Percentiles rank a stretch among this genome's conserved stretches.
These are phyloP conservation scores for Bostrychus sinensis DNA, from an alignment of 2,113 vertebrate species.

Conservation along the genomic window DNA sequence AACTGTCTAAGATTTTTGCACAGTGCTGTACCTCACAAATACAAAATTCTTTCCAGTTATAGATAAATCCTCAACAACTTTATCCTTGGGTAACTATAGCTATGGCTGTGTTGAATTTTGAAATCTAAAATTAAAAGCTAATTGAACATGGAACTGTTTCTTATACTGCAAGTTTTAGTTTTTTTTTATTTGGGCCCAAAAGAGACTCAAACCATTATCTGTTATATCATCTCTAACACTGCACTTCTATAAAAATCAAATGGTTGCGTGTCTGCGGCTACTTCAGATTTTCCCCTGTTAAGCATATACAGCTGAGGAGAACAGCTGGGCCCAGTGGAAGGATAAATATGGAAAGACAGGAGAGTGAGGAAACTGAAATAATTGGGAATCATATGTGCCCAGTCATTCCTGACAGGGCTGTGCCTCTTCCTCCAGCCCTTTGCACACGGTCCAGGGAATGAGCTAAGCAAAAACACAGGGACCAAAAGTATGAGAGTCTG, in stretches of 20 bases:
- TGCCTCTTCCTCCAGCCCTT: conserved; percentile 46
- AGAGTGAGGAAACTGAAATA: conserved; percentile 37
- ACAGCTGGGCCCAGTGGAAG: conserved; percentile 1
- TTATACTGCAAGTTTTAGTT: neutral
- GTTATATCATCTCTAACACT: conserved; percentile 7
- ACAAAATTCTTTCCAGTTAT: too few species aligned
- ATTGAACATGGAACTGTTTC: too few species aligned
- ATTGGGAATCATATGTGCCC: conserved; percentile 44
- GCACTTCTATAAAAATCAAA: conserved; percentile 1
- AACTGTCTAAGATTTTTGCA: too few species aligned
- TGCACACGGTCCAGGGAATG: conserved; percentile 53
- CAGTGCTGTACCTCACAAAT: too few species aligned
- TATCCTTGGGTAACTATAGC: too few species aligned
- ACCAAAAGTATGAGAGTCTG: conserved; percentile 54
- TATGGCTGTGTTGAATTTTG: too few species aligned
- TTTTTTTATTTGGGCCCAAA: neutral
- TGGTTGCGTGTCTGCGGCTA: neutral
- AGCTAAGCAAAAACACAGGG: conserved; percentile 55
- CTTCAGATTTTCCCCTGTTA: conserved; percentile 5
- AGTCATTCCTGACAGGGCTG: conserved; percentile 56
- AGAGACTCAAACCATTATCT: neutral
- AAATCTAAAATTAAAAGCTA: too few species aligned
- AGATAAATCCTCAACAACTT: too few species aligned
- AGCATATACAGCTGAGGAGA: conserved; percentile 6
- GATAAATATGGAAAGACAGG: conserved; percentile 21